These are phyloP conservation scores for Girardia tigrina DNA, from an alignment of 2,888 invertebrate species.

Conservation along the genomic window DNA sequence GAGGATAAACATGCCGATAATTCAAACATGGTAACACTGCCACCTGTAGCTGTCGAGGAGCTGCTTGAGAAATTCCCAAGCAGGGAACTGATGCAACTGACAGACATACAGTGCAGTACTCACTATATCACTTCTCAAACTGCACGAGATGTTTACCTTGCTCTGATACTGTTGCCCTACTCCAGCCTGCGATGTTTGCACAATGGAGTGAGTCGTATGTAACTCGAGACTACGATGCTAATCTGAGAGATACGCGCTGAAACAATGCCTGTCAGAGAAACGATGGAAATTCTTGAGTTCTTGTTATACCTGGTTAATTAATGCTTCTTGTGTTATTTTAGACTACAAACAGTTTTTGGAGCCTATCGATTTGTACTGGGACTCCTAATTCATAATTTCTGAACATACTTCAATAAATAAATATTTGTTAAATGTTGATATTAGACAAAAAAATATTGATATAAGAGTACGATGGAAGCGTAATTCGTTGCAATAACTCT, in stretches of 20 bases:
- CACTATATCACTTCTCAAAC: conserved; percentile 16
- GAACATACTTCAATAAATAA: not conserved
- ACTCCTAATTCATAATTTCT: not conserved
- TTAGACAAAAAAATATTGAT: too few relatives aligned
- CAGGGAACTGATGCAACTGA: not conserved
- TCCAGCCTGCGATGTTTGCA: not conserved
- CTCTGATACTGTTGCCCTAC: conserved; percentile 19
- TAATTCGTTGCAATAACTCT: too few relatives aligned
- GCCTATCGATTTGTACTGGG: not conserved
- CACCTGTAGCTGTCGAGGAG: conserved; percentile 23
- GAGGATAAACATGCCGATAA: conserved; percentile 23
- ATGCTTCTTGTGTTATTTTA: not conserved
- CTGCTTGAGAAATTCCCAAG: conserved; percentile 14
- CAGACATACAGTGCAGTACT: not conserved
- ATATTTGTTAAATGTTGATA: conserved; percentile 6
- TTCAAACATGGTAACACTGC: conserved; percentile 20
- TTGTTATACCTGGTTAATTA: conserved; percentile 7
- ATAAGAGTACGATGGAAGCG: too few relatives aligned
- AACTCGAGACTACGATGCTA: conserved; percentile 8
- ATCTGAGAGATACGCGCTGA: conserved; percentile 16
- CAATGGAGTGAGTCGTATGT: not conserved
- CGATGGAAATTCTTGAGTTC: not conserved
- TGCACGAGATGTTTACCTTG: conserved; percentile 8
- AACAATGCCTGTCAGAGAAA: conserved; percentile 14
- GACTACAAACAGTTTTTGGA: not conserved